These are phyloP conservation scores for Drosophila cracens DNA, from an alignment of 2,888 invertebrate genomes.

Conservation along the genomic window DNA sequence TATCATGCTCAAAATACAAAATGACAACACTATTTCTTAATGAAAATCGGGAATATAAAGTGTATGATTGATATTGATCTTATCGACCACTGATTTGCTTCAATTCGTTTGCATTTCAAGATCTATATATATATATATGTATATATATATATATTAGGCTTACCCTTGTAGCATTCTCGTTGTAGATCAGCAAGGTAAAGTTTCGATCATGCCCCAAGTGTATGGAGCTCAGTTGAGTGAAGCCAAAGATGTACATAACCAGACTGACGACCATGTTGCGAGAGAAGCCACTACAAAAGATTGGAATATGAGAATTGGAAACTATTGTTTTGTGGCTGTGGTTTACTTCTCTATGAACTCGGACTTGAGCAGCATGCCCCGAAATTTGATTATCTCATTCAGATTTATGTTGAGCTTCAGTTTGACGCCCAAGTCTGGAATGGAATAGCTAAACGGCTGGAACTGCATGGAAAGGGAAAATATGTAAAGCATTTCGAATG, in stretches of 20 bases:
- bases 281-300: constrained; percentile 82
- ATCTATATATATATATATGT: too few species aligned
- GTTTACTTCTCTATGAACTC: constrained; percentile 84
- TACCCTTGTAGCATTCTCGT: constrained; percentile 83
- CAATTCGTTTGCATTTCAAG: background rate
- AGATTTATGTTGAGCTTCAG: constrained; percentile 83
- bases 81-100: background rate
- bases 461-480: constrained; percentile 63
- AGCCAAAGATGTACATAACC: constrained; percentile 83
- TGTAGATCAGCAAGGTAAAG: constrained; percentile 83
- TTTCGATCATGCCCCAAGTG: constrained; percentile 85
- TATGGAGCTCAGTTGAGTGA: constrained; percentile 84
- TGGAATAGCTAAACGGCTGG: constrained; percentile 81
- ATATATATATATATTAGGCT: background rate
- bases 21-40: background rate
- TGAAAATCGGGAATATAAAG: background rate
- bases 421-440: constrained; percentile 83
- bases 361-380: constrained; percentile 84
- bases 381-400: constrained; percentile 83
- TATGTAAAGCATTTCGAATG: background rate
- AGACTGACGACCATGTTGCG: constrained; percentile 83
- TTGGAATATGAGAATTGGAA: background rate
- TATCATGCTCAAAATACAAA: too few species aligned
- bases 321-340: background rate
- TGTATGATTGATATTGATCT: background rate